phyloP scores from a whole-genome alignment of 53 echinoderm and acorn worm species.

The Holothuria scabra region DNA sequence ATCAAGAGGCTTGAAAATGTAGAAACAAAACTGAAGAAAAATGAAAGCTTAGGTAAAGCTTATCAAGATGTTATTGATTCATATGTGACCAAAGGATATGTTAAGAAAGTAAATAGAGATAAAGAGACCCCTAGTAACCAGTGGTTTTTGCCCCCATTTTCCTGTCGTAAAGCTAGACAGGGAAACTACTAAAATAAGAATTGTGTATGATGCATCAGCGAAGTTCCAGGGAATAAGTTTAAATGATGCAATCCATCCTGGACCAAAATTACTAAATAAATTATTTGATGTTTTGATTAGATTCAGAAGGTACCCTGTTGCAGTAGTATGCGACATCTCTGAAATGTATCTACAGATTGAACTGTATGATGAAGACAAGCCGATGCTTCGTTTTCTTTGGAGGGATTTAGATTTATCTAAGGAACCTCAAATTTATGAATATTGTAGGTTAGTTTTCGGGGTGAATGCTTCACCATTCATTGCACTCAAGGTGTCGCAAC shows the following conservation, averaged over 20 bases:
- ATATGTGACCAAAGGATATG: constrained; percentile 7
- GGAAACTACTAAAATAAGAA: constrained; percentile 32
- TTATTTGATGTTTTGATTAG: constrained; percentile 42
- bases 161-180: constrained; percentile 11
- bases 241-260: constrained; percentile 22
- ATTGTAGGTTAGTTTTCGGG: constrained; percentile 28
- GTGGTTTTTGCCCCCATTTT: constrained; percentile 51
- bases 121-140: not conserved
- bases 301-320: constrained; percentile 20
- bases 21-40: constrained; percentile 16
- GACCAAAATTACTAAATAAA: constrained; percentile 38
- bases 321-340: constrained; percentile 31
- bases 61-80: constrained; percentile 16
- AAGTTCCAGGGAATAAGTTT: constrained; percentile 28
- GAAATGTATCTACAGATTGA: constrained; percentile 46
- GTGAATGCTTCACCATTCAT: constrained; percentile 44
- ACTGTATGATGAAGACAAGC: constrained; percentile 24
- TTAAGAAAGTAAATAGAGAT: constrained; percentile 16
- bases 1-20: constrained; percentile 22
- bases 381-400: constrained; percentile 38
- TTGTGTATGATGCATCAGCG: constrained; percentile 40
- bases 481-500: not conserved
- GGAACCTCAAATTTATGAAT: constrained; percentile 29
- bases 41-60: constrained; percentile 11
- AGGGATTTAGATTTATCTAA: constrained; percentile 28